Base-by-base conservation (phyloP, 2,888 invertebrate genomes). In the Andrena praecox region DNA sequence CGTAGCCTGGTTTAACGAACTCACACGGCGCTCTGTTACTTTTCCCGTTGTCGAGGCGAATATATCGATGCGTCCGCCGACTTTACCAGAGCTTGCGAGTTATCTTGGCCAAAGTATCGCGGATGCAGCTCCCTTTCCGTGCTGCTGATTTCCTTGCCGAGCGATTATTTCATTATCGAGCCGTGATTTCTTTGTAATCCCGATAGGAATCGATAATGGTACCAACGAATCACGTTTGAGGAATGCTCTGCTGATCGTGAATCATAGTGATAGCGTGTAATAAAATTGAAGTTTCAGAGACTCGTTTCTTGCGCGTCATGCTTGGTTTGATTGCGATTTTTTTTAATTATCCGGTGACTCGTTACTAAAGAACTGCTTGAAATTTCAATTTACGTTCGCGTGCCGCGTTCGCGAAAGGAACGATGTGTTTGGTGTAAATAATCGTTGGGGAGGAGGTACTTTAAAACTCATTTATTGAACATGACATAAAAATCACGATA, bases 401-500 rank as follows among this genome's bases (percentile, higher is more conserved):
- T 16, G 42, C 42, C 42, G 42, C 16, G 42, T 0, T 42, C 42
- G 42, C 42, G 16, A 42, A 42, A 16, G 4, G 42, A 0, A 42
- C 42, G 42, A 16, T 0, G 16, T 16, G 42, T 16, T 0, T 16
- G 42, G 42, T 5, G 42, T 42, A 42, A 42, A 16, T 42, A 42
- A 42, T 42, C 42, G 42, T 42, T 42, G 5, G 42, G 42, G 42
- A 16, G 24, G 1, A 27, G 10, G 20, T 87, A 74, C 7, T 84
- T 89, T 79, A 85, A 89, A 92, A 91, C 90, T 91, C 87, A 91
- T 92, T 93, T 93, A 93, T 93, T 93, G 91, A 93, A 93, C 91
- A 91, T 91, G 91, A 91, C 93, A 92, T 92, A 93, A 92, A 93
- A 93, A 93, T 93, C 90, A 91, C 91, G 87, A 92, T 93, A 91